Base-by-base conservation (phyloP, 2,797 vertebrate species). In the Intellagama lesueurii region DNA sequence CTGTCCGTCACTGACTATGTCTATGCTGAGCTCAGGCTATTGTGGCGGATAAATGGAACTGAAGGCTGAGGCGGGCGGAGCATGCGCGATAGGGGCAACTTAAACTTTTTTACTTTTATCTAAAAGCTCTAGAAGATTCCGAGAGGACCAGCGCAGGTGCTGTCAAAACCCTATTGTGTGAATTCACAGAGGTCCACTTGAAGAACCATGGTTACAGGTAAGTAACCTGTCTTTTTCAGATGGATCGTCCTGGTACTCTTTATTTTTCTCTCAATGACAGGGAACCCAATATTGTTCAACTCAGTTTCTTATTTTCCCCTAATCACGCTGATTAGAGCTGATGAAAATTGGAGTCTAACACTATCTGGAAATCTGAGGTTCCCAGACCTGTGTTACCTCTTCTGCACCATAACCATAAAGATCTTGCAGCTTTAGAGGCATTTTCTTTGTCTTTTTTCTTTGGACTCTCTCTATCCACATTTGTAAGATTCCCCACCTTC, bases 401-500 rank as follows among this genome's bases (percentile, higher is more conserved):
- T 30, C 32, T 81, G 32, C 35, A n/a, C 30, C 26, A 69, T 52
- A 40, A 66, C 83, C 3, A 7, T 44, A 30, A 32, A 52, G 40
- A 30, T 52, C 52, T 40, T 82, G 44, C 7, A 60, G 1, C 85
- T 32, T 32, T 28, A 75, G 0, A 0, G 0, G 64, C 64, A 40
- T 89, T 22, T 44, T 88, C 52, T 82, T 81, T 22, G 16, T 84
- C 17, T 52, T 3, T 66, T 40, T 64, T 86, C 56, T 80, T 24
- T 30, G 86, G 9, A 77, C 35, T 80, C 26, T 0, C 76, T 77
- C 24, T 0, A 72, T 72, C 19, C 78, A 35, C 30, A 2, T 81
- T 47, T 94, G 56, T 91, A 0, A 0, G 9, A 1, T 47, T 22
- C 82, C 28, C 17, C 0, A 0, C 72, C 32, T 85, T 78, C 0